Evolutionary conservation across 2,797 vertebrate genomes (phyloP), one percentile per base, ranked within the genome.

Genomic region (Pseudopleuronectes americanus): DNA sequence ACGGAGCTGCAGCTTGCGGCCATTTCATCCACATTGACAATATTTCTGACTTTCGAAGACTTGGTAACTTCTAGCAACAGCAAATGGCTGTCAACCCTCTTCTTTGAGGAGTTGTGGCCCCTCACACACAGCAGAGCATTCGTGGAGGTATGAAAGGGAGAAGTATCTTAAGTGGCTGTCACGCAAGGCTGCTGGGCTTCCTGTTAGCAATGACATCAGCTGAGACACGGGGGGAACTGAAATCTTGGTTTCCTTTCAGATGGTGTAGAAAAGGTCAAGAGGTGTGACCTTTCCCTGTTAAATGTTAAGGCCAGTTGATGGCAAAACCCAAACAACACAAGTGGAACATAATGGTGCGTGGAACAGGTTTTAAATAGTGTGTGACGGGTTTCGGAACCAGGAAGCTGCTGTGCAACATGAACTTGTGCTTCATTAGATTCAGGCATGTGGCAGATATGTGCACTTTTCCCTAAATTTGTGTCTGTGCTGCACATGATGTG

Each of bases 171-270:
- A 54, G 68, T 62, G 31, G 47, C 43, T 55, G 43, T 57, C 22
- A 13, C 53, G 26, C 22, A 56, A 52, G 45, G 31, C 38, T 45
- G 56, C 38, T 45, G 21, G 54, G 23, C 58, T 74, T 76, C 22
- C 52, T 55, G 51, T 51, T 57, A 22, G 51, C 26, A 48, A 57
- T 66, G 63, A 63, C 65, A 52, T 77, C 53, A 65, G 26, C 38
- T 31, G n/a, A 43, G 43, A 56, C 8, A 36, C 33, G 28, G 28
- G 31, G 21, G 54, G 61, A 74, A 70, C 31, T 58, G 23, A 76
- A 60, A 65, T 56, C 28, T 51, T 22, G 33, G 14, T 74, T 63
- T 61, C 53, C 33, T 51, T 59, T 26, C 21, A 58, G 60, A 55
- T 31, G 19, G 21, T 38, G 9, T n/a, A 6, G 10, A 61, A 21